These are phyloP conservation scores for Plemyria rubiginata DNA, from an alignment of 2,888 invertebrate species.

Conservation along the genomic window DNA sequence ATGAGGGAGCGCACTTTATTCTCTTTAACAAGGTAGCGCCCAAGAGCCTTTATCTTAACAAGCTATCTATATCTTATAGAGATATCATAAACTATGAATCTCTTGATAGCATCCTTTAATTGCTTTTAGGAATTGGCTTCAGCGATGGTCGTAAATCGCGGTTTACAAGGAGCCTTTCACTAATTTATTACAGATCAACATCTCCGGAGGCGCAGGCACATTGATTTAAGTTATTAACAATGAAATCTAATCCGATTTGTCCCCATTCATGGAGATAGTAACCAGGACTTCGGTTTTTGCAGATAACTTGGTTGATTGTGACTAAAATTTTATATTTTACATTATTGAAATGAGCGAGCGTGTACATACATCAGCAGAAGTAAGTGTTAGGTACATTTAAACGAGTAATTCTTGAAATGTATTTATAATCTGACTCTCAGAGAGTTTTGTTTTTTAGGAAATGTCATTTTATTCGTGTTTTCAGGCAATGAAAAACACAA, in stretches of 20 bases:
- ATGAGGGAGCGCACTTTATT: neutral
- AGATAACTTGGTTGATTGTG: too few species aligned
- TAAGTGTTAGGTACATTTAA: too few species aligned
- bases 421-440: too few species aligned
- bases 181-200: conserved; percentile 34
- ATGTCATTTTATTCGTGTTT: too few species aligned
- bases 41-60: neutral
- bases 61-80: conserved; percentile 14
- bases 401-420: too few species aligned
- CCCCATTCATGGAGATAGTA: conserved; percentile 32
- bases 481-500: too few species aligned
- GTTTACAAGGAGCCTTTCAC: conserved; percentile 20
- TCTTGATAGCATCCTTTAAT: conserved; percentile 31
- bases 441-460: too few species aligned
- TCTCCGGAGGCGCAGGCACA: conserved; percentile 22
- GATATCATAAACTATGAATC: conserved; percentile 24
- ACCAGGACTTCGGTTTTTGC: neutral
- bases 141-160: conserved; percentile 23
- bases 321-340: too few species aligned
- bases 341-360: too few species aligned
- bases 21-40: neutral
- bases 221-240: conserved; percentile 39
- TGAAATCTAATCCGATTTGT: conserved; percentile 35
- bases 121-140: conserved; percentile 29
- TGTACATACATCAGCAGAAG: too few species aligned